A percentile compares a stretch with the other conserved stretches of the same genome.
phyloP scores from a whole-genome alignment of 2,113 vertebrate genomes.

The Thunnus thynnus region DNA sequence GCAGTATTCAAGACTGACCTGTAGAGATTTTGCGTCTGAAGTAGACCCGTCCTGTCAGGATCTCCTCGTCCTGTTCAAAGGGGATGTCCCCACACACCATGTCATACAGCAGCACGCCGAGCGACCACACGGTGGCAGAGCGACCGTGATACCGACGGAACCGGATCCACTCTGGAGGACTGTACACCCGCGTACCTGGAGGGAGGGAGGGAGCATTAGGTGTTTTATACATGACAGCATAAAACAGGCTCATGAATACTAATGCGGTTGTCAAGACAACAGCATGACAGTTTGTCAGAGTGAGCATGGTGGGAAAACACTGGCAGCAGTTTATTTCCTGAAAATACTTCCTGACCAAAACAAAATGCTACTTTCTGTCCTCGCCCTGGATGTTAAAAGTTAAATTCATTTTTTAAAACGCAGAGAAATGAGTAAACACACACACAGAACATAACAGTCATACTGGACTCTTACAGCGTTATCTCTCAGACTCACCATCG shows the following conservation, averaged over 20 bases:
- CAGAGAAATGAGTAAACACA: no score
- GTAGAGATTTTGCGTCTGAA: conserved; percentile 91
- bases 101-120: conserved; percentile 93
- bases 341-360: no score
- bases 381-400: no score
- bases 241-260: not conserved
- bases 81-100: conserved; percentile 95
- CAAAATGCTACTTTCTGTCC: no score
- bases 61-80: conserved; percentile 92
- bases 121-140: conserved; percentile 94
- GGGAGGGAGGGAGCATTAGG: no score
- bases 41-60: conserved; percentile 87
- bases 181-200: conserved; percentile 93
- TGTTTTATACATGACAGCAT: not conserved
- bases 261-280: not conserved
- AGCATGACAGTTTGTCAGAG: no score
- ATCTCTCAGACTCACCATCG: conserved; percentile 86
- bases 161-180: conserved; percentile 95
- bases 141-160: conserved; percentile 92
- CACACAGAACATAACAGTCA: no score
- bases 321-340: no score
- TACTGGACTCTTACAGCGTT: no score
- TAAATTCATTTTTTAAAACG: no score
- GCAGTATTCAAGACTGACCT: conserved; percentile 77
- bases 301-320: no score